phyloP scores from a whole-genome alignment of 2,888 invertebrate species.

The Litoditis marina region DNA sequence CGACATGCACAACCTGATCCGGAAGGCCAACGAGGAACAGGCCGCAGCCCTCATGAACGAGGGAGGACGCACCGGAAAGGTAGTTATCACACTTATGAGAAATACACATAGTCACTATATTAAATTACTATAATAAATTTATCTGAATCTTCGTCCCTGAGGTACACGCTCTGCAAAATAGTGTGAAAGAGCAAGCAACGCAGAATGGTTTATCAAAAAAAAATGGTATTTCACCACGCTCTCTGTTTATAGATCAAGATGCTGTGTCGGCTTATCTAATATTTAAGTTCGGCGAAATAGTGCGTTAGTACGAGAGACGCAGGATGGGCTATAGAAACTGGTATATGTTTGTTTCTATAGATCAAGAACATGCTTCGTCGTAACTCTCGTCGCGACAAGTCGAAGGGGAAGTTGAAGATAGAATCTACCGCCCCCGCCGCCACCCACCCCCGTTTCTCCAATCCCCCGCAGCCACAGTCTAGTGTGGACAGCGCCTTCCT shows the following conservation, averaged over 20 bases:
- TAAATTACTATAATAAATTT: too few species aligned
- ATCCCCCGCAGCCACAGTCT: constrained; percentile 18
- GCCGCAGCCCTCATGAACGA: constrained; percentile 50
- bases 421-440: constrained; percentile 46
- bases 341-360: constrained; percentile 8
- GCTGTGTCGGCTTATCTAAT: too few species aligned
- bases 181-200: too few species aligned
- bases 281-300: too few species aligned
- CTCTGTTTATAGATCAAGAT: too few species aligned
- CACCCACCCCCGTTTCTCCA: constrained; percentile 24
- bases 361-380: constrained; percentile 50
- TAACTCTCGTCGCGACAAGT: constrained; percentile 46
- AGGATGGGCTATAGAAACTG: neutral
- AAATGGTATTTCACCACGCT: too few species aligned
- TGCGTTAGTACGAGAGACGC: too few species aligned
- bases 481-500: constrained; percentile 46
- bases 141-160: too few species aligned
- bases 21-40: constrained; percentile 49
- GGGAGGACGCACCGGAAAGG: constrained; percentile 32
- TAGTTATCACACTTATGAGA: too few species aligned
- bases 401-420: constrained; percentile 38
- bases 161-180: too few species aligned
- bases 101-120: too few species aligned
- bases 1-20: constrained; percentile 56
- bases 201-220: too few species aligned